Evolutionary conservation across 2,888 invertebrate species (phyloP).

Genomic region (Ophion slaviceki): DNA sequence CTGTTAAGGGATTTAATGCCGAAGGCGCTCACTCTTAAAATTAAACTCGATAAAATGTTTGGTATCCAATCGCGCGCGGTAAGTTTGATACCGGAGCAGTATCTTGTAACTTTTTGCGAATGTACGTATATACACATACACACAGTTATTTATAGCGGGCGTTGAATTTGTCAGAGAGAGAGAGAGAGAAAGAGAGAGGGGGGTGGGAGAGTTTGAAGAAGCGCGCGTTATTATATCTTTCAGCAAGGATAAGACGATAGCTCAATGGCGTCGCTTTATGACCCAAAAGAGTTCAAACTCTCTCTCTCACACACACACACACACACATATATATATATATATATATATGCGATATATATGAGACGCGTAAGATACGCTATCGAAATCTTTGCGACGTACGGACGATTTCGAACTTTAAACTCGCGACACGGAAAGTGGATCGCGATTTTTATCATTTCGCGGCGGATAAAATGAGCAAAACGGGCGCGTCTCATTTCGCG

Average conservation of each 20-base stretch:
- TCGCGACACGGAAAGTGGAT: slow-evolving; percentile 46
- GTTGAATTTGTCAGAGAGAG: slow-evolving; percentile 59
- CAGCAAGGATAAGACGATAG: slow-evolving; percentile 54
- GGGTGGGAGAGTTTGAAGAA: neutral
- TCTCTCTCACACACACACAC: too few species aligned
- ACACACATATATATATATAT: neutral
- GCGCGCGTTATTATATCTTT: slow-evolving; percentile 50
- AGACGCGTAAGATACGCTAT: slow-evolving; percentile 31
- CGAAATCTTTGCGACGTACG: slow-evolving; percentile 59
- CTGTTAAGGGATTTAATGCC: slow-evolving; percentile 82
- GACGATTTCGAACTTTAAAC: slow-evolving; percentile 59
- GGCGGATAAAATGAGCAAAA: slow-evolving; percentile 20
- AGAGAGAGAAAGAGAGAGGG: neutral
- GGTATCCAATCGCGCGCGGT: slow-evolving; percentile 59
- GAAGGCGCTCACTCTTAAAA: slow-evolving; percentile 78
- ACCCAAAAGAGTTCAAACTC: slow-evolving; percentile 63
- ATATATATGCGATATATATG: slow-evolving; percentile 24
- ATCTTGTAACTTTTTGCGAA: slow-evolving; percentile 34
- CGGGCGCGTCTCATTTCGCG: slow-evolving; percentile 12
- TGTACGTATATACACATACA: neutral
- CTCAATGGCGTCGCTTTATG: slow-evolving; percentile 57
- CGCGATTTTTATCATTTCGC: slow-evolving; percentile 58
- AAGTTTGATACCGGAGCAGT: slow-evolving; percentile 59
- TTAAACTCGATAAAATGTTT: slow-evolving; percentile 83
- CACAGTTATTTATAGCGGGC: slow-evolving; percentile 1